Evolutionary conservation across 1,140 invertebrate species (phyloP).

Genomic region (Drosophila pruinosa): DNA sequence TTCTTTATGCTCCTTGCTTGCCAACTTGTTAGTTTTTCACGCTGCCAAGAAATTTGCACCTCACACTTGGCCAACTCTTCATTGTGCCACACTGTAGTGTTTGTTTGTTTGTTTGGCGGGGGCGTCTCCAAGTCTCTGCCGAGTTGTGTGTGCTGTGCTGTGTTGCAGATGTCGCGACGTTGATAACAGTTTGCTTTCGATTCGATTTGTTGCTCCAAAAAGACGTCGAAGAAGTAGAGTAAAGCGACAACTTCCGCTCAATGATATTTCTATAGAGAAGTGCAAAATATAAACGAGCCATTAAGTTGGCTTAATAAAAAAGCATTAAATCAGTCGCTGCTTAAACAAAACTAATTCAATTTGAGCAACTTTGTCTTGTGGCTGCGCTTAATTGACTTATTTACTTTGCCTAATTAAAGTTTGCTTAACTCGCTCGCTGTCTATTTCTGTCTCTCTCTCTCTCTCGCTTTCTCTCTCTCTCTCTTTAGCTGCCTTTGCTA

Average conservation of each 20-base stretch:
- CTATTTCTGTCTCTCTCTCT: not conserved
- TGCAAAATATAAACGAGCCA: not conserved
- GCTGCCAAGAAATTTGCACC: constrained; percentile 35
- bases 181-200: constrained; percentile 43
- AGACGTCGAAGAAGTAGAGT: not conserved
- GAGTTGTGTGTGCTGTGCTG: constrained; percentile 19
- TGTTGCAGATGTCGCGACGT: constrained; percentile 39
- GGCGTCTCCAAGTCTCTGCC: constrained; percentile 17
- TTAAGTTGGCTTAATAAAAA: constrained; percentile 45
- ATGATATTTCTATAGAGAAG: constrained; percentile 21
- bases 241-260: constrained; percentile 23
- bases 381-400: constrained; percentile 38
- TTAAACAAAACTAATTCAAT: constrained; percentile 71
- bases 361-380: constrained; percentile 27
- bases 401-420: constrained; percentile 43
- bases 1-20: constrained; percentile 31
- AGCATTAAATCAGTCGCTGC: constrained; percentile 55
- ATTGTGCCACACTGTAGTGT: no score
- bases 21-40: constrained; percentile 38
- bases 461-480: not conserved
- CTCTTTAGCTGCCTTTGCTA: constrained; percentile 26
- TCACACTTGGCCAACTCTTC: constrained; percentile 24
- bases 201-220: constrained; percentile 16
- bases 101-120: not conserved
- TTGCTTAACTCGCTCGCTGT: not conserved